These are phyloP conservation scores for Drosophila cognata DNA, from an alignment of 2,888 invertebrate species.

Conservation along the genomic window DNA sequence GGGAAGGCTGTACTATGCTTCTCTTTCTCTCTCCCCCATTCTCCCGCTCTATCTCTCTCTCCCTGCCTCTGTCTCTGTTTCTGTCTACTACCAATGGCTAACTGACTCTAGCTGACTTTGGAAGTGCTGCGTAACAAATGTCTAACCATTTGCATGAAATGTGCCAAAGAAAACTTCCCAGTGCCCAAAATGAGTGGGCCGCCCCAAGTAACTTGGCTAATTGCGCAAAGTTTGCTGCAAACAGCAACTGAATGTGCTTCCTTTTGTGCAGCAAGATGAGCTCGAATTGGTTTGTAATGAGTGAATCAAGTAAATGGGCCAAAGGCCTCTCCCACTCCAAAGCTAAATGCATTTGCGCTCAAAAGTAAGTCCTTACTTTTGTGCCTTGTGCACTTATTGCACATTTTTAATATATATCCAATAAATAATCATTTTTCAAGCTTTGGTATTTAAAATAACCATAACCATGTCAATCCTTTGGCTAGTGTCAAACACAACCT, in stretches of 20 bases:
- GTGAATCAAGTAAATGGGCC: neutral
- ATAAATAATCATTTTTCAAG: too few species aligned
- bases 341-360: too few species aligned
- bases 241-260: slow-evolving; percentile 30
- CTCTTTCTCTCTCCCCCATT: neutral
- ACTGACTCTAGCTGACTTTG: slow-evolving; percentile 31
- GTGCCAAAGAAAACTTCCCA: slow-evolving; percentile 41
- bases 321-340: too few species aligned
- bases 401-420: too few species aligned
- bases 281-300: slow-evolving; percentile 9
- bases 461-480: too few species aligned
- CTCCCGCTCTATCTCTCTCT: too few species aligned
- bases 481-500: too few species aligned
- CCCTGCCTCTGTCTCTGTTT: neutral
- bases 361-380: too few species aligned
- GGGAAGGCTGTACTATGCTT: slow-evolving; percentile 29
- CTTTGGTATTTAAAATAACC: too few species aligned
- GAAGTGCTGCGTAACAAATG: slow-evolving; percentile 63
- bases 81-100: slow-evolving; percentile 19
- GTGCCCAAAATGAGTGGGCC: slow-evolving; percentile 32
- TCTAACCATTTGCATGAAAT: slow-evolving; percentile 59
- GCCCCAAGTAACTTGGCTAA: slow-evolving; percentile 50
- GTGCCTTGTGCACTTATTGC: too few species aligned
- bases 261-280: slow-evolving; percentile 20
- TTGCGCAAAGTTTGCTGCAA: slow-evolving; percentile 40